Evolutionary conservation across 2,797 vertebrate species (phyloP).

Genomic region (Echiichthys vipera): DNA sequence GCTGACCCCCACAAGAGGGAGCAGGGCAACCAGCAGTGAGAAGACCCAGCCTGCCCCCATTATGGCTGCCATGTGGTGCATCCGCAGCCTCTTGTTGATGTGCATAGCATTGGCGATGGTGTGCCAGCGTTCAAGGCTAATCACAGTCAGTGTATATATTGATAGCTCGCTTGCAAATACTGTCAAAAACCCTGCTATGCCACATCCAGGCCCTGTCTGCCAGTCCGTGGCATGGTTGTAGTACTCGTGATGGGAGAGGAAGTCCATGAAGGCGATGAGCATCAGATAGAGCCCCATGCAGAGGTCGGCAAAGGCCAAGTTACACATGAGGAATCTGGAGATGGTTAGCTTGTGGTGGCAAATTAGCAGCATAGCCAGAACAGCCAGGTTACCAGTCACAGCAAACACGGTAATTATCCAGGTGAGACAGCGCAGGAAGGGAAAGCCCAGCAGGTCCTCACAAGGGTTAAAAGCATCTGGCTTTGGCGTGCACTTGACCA

Average conservation of each 20-base stretch:
- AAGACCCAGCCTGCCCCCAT: conserved; percentile 92
- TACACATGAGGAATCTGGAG: conserved; percentile 94
- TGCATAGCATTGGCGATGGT: conserved; percentile 94
- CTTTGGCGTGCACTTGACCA: conserved; percentile 87
- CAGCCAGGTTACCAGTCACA: conserved; percentile 87
- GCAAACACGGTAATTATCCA: conserved; percentile 91
- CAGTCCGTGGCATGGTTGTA: conserved; percentile 93
- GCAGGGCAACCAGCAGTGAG: conserved; percentile 85
- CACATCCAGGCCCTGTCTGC: conserved; percentile 91
- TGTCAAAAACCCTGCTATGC: conserved; percentile 89
- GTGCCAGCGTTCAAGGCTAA: conserved; percentile 93
- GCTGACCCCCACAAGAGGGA: conserved; percentile 93
- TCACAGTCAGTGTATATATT: conserved; percentile 90
- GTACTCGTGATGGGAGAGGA: conserved; percentile 88
- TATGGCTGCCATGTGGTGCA: conserved; percentile 86
- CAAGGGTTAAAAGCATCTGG: conserved; percentile 93
- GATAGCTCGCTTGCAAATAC: conserved; percentile 94
- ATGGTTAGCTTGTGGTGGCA: conserved; percentile 90
- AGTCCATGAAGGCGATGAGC: conserved; percentile 91
- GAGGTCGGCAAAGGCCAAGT: conserved; percentile 92
- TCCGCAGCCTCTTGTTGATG: conserved; percentile 87
- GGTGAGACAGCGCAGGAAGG: conserved; percentile 88
- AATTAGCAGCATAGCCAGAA: conserved; percentile 87
- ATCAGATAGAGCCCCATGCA: conserved; percentile 95
- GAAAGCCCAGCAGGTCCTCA: conserved; percentile 91